Evolutionary conservation across 1,140 invertebrate genomes (phyloP).

Genomic region (Procambarus clarkii): DNA sequence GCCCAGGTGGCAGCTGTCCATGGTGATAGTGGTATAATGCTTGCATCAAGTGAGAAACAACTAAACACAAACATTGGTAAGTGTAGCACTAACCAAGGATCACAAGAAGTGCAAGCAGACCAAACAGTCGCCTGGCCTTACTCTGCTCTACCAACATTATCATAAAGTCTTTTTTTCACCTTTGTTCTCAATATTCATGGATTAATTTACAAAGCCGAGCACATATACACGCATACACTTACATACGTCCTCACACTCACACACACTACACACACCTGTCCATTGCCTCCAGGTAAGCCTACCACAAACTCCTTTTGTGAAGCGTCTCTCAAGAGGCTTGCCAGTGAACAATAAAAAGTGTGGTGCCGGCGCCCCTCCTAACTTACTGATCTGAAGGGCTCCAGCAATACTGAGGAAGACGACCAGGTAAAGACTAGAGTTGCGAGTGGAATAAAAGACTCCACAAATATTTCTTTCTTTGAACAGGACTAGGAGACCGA

Average conservation of each 20-base stretch:
- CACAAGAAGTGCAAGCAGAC: too few relatives aligned
- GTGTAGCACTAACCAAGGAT: too few relatives aligned
- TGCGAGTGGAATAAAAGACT: background rate
- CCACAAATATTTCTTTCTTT: constrained; percentile 21
- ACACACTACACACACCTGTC: background rate
- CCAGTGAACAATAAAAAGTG: background rate
- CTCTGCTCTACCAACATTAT: too few relatives aligned
- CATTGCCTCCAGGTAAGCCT: background rate
- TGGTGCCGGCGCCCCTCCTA: background rate
- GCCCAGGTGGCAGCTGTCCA: too few relatives aligned
- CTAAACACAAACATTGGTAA: too few relatives aligned
- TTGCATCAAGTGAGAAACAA: too few relatives aligned
- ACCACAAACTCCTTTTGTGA: constrained; percentile 7
- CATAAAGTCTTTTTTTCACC: too few relatives aligned
- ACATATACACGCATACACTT: background rate
- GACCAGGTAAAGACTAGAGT: background rate
- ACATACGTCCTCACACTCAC: background rate
- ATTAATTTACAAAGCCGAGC: background rate
- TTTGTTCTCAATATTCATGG: too few relatives aligned
- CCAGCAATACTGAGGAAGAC: constrained; percentile 3
- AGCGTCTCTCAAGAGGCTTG: background rate
- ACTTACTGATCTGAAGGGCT: constrained; percentile 10
- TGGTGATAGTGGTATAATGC: too few relatives aligned
- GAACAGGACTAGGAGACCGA: constrained; percentile 3
- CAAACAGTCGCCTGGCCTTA: too few relatives aligned